Evolutionary conservation across 2,888 invertebrate species (phyloP), one percentile per base, ranked within the genome.

Genomic region (Melanotus villosus): DNA sequence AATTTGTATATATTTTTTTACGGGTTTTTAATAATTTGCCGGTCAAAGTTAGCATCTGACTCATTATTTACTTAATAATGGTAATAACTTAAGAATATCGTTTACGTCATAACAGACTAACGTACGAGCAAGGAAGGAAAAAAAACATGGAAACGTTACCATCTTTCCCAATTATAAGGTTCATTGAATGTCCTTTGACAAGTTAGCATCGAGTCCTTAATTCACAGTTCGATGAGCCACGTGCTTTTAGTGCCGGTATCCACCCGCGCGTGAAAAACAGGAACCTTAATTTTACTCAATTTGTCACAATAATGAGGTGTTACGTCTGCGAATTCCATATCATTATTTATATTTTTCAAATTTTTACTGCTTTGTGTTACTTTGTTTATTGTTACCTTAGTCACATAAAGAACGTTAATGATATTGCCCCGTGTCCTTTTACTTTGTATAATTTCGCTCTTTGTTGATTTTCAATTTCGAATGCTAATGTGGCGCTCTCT

Each of bases 151-250:
- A n/a, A n/a, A n/a, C n/a, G n/a, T n/a, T n/a, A n/a, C n/a, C n/a
- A n/a, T 52, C 16, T 12, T n/a, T 34, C 32, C 9, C 32, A 32
- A 52, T 52, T 32, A 52, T 34, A 16, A 18, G 18, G 52, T 52
- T 52, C 52, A 18, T 52, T 12, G 47, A n/a, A 12, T 47, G 47
- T 50, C 41, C 56, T 36, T 57, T 65, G 57, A 65, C 57, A 58
- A 50, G 43, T 5, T 30, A 16, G 38, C 18, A 50, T 50, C 36
- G 63, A 38, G 54, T 34, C 65, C 50, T 66, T 58, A 30, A 52
- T 67, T 59, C 34, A 62, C 54, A 62, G 54, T 54, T 56, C 54
- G 60, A 56, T 62, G 62, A 62, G 67, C 62, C 67, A 67, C 67
- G 67, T 67, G 67, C 50, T 59, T 58, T 57, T 45, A 26, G 47